Evolutionary conservation across 1,140 invertebrate genomes (phyloP).

Genomic region (Anoplolepis gracilipes): DNA sequence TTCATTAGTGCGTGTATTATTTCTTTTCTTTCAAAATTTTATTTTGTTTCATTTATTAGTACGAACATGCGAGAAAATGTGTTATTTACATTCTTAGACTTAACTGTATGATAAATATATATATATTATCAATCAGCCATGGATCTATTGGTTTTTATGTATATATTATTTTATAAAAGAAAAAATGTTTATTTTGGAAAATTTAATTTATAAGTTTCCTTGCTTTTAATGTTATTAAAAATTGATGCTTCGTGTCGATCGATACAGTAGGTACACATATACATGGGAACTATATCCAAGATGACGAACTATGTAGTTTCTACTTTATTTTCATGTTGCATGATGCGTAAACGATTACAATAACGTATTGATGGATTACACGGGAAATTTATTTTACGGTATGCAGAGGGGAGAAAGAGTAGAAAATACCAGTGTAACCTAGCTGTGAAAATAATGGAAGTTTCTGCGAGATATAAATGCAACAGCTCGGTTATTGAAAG

Average conservation of each 20-base stretch:
- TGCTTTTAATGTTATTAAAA: slow-evolving; percentile 59
- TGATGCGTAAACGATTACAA: slow-evolving; percentile 14
- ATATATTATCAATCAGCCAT: neutral
- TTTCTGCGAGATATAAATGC: slow-evolving; percentile 1
- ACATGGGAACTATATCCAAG: neutral
- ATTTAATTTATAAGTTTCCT: slow-evolving; percentile 23
- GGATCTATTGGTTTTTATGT: neutral
- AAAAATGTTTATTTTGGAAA: neutral
- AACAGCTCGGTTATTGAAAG: neutral
- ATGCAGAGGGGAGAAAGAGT: neutral
- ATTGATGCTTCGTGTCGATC: slow-evolving; percentile 22
- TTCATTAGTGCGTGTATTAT: neutral
- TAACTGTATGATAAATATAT: neutral
- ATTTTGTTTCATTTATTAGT: neutral
- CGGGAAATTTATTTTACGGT: slow-evolving; percentile 18
- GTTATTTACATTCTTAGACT: neutral
- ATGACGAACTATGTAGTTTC: slow-evolving; percentile 9
- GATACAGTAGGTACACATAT: neutral
- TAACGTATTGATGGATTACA: slow-evolving; percentile 29
- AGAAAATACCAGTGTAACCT: neutral
- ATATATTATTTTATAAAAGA: neutral
- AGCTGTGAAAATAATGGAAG: neutral
- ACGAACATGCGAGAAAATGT: neutral
- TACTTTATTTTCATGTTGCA: neutral
- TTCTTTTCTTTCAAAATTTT: neutral